phyloP scores from a whole-genome alignment of 2,888 invertebrate genomes.

The Athrips mouffetella region DNA sequence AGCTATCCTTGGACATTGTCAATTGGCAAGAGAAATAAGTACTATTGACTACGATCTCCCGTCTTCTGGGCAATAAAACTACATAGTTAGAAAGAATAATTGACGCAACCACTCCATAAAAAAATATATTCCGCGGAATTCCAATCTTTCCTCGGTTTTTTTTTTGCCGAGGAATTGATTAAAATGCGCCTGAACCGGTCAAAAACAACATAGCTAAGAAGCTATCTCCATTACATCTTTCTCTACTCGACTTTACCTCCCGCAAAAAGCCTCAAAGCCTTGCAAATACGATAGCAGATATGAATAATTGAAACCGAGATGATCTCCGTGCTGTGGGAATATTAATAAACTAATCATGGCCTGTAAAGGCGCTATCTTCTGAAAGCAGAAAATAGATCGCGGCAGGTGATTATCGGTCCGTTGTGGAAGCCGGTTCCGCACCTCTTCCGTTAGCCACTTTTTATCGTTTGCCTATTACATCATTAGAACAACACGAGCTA shows the following conservation, averaged over 20 bases:
- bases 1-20: not conserved
- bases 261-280: constrained; percentile 44
- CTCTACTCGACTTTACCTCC: constrained; percentile 35
- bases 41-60: too few relatives aligned
- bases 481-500: constrained; percentile 49
- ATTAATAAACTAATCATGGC: constrained; percentile 31
- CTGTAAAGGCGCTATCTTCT: constrained; percentile 20
- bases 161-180: constrained; percentile 47
- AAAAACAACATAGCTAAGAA: constrained; percentile 43
- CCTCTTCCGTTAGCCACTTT: constrained; percentile 64
- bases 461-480: constrained; percentile 62
- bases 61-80: too few relatives aligned
- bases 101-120: too few relatives aligned
- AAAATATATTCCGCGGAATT: not conserved
- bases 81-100: too few relatives aligned
- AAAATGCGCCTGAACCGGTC: constrained; percentile 55
- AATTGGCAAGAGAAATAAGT: too few relatives aligned
- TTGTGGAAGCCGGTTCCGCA: constrained; percentile 53
- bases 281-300: constrained; percentile 41
- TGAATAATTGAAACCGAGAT: constrained; percentile 50
- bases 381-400: constrained; percentile 44
- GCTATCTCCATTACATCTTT: constrained; percentile 46
- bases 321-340: constrained; percentile 41
- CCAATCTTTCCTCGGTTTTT: constrained; percentile 40
- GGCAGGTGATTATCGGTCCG: constrained; percentile 49